Evolutionary conservation across 2,888 invertebrate genomes (phyloP).

Genomic region (Oscheius myriophilus): DNA sequence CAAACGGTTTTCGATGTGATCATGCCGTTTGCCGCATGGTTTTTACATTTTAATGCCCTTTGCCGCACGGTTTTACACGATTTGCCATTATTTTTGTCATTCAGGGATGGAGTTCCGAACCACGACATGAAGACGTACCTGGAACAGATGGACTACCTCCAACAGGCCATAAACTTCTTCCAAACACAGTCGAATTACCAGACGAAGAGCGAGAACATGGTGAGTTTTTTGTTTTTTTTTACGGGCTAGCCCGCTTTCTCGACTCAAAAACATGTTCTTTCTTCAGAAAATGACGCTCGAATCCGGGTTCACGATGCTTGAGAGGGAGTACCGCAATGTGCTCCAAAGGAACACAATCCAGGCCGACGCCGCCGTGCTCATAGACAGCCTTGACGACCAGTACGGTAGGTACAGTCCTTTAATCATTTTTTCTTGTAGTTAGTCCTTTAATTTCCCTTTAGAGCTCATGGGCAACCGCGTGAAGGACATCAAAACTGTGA

Average conservation of each 20-base stretch:
- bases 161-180: constrained; percentile 59
- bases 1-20: not conserved
- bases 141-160: constrained; percentile 67
- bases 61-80: not conserved
- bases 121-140: constrained; percentile 54
- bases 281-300: constrained; percentile 65
- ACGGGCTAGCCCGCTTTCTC: not conserved
- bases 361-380: constrained; percentile 40
- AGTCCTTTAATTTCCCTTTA: constrained; percentile 1
- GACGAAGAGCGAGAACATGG: constrained; percentile 56
- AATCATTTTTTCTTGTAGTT: constrained; percentile 9
- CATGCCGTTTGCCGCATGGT: not conserved
- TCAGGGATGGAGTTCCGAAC: constrained; percentile 46
- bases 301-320: constrained; percentile 60
- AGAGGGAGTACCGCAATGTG: constrained; percentile 62
- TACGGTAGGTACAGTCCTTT: constrained; percentile 30
- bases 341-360: constrained; percentile 46
- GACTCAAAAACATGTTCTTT: not conserved
- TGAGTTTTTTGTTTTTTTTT: constrained; percentile 12
- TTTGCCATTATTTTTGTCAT: not conserved
- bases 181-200: constrained; percentile 52
- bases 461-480: constrained; percentile 34
- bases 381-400: constrained; percentile 37
- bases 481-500: constrained; percentile 36
- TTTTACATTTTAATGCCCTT: not conserved